Percentiles rank a stretch among this genome's conserved stretches.
These are phyloP conservation scores for Phortica magna DNA, from an alignment of 2,888 invertebrate genomes.

Conservation along the genomic window DNA sequence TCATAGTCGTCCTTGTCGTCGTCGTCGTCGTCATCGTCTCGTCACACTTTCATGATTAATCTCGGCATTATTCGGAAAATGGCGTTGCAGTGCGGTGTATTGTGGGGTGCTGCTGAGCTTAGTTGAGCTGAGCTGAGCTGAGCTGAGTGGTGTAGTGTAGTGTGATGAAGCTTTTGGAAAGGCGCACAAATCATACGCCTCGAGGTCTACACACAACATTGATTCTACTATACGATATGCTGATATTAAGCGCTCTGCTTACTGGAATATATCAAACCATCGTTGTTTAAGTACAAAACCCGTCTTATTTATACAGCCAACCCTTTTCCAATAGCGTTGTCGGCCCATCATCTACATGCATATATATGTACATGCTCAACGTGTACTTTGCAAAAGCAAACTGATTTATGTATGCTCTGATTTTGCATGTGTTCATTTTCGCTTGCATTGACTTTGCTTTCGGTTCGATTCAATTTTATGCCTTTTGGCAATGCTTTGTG, in stretches of 20 bases:
- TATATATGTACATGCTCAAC: neutral
- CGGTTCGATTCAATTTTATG: slow-evolving; percentile 14
- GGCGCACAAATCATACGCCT: slow-evolving; percentile 11
- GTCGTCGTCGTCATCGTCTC: no score
- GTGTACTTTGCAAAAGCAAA: neutral
- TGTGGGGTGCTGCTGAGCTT: neutral
- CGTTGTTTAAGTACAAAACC: neutral
- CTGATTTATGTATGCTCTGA: slow-evolving; percentile 13
- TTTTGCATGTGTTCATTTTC: slow-evolving; percentile 5
- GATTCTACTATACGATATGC: neutral
- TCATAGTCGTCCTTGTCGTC: neutral
- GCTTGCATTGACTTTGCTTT: slow-evolving; percentile 8
- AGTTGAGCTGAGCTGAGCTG: neutral
- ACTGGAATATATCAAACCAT: slow-evolving; percentile 1
- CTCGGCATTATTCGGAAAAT: neutral
- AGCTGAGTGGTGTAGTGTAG: neutral
- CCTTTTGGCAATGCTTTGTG: neutral
- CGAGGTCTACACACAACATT: neutral
- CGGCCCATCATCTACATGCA: neutral
- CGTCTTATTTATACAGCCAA: neutral
- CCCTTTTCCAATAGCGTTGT: neutral
- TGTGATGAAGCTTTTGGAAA: neutral
- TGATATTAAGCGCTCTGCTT: neutral
- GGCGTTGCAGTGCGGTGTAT: neutral
- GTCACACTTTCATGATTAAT: neutral